Percentiles rank a stretch among this genome's conserved stretches.
Evolutionary conservation across 2,113 vertebrate genomes (phyloP).

Genomic region (Sitta europaea): DNA sequence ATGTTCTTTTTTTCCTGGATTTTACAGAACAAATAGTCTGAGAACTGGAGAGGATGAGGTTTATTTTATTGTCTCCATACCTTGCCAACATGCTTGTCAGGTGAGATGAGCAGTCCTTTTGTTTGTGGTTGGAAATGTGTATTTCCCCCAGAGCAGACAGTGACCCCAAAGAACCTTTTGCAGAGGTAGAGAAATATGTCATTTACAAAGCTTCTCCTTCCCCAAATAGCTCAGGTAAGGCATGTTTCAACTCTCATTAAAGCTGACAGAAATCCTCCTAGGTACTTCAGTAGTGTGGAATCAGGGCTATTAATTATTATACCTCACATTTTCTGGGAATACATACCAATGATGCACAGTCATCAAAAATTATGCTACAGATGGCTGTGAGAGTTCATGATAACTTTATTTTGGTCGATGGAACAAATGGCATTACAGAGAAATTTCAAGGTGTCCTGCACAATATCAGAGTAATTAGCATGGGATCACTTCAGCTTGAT

Average conservation of each 20-base stretch:
- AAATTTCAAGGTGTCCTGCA: constrained; percentile 13
- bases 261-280: not conserved
- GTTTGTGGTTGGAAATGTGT: not conserved
- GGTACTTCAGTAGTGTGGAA: not conserved
- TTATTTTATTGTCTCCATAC: constrained; percentile 7
- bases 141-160: not conserved
- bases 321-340: not conserved
- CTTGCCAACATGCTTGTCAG: not conserved
- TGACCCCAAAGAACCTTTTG: not conserved
- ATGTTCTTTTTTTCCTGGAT: not conserved
- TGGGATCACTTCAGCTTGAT: not conserved
- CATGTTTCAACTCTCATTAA: not conserved
- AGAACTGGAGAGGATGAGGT: not conserved
- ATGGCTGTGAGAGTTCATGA: not conserved
- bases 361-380: not conserved
- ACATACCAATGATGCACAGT: not conserved
- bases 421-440: not conserved
- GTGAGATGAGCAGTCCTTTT: not conserved
- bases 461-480: not conserved
- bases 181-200: not conserved
- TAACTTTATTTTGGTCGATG: not conserved
- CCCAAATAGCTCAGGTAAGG: not conserved
- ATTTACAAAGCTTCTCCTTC: not conserved
- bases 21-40: not conserved
- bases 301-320: not conserved